Conservation (phyloP, 2,797 vertebrate species). For the Halcyon badia region DNA sequence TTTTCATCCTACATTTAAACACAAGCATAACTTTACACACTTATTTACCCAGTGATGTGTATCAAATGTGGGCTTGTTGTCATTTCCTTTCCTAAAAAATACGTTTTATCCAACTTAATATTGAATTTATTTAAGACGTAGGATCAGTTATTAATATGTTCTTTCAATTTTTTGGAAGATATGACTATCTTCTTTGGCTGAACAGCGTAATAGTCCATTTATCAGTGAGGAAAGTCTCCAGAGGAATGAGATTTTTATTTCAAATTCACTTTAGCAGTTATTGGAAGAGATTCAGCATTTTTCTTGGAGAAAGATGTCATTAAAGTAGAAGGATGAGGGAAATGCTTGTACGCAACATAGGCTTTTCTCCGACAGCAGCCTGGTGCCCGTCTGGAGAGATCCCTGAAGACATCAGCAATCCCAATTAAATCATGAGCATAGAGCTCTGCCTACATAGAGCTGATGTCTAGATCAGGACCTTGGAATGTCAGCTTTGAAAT, state of each 20-base stretch:
- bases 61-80: background rate
- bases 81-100: constrained; percentile 28
- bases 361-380: constrained; percentile 14
- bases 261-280: constrained; percentile 1
- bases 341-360: background rate
- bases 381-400: constrained; percentile 56
- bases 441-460: constrained; percentile 13
- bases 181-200: constrained; percentile 54
- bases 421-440: background rate
- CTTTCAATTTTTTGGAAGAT: constrained; percentile 53
- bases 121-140: constrained; percentile 32
- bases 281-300: constrained; percentile 8
- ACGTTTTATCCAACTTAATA: constrained; percentile 24
- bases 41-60: background rate
- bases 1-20: background rate
- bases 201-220: constrained; percentile 26
- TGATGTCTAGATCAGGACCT: constrained; percentile 21
- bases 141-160: constrained; percentile 51
- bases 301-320: constrained; percentile 36
- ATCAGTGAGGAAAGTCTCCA: background rate
- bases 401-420: constrained; percentile 53
- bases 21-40: background rate
- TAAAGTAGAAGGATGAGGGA: constrained; percentile 45
- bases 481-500: background rate
- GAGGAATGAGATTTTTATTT: constrained; percentile 18